phyloP scores from a whole-genome alignment of 2,797 vertebrate species.

The Ambastaia sidthimunki region DNA sequence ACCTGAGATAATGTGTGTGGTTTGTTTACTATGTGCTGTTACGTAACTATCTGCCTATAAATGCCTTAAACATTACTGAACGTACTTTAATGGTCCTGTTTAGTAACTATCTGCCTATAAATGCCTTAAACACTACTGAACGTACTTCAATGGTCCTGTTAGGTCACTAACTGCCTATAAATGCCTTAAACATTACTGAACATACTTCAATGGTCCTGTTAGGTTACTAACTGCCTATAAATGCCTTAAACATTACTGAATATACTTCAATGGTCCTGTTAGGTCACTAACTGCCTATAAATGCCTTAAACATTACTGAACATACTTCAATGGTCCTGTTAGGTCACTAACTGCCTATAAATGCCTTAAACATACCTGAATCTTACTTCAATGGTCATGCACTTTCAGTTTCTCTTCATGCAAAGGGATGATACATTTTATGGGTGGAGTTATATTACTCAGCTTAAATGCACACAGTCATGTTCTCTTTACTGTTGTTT shows the following conservation, averaged over 20 bases:
- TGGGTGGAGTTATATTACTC: neutral
- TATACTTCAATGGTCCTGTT: neutral
- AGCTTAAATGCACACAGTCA: neutral
- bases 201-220: neutral
- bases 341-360: too few relatives aligned
- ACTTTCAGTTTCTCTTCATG: neutral
- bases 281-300: too few relatives aligned
- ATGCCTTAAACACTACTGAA: too few relatives aligned
- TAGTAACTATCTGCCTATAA: too few relatives aligned
- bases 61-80: neutral
- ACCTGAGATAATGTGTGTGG: conserved; percentile 11
- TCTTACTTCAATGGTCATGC: neutral
- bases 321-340: too few relatives aligned
- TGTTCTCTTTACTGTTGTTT: neutral
- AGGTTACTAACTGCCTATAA: conserved; percentile 3
- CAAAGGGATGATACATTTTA: neutral
- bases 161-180: too few relatives aligned
- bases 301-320: too few relatives aligned
- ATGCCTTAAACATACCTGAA: too few relatives aligned
- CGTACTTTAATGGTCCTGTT: neutral
- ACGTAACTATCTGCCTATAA: conserved; percentile 1
- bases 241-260: neutral
- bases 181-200: too few relatives aligned
- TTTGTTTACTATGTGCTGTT: conserved; percentile 3
- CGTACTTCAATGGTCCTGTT: too few relatives aligned